phyloP scores from a whole-genome alignment of 2,797 vertebrate genomes.

The Moxostoma hubbsi region DNA sequence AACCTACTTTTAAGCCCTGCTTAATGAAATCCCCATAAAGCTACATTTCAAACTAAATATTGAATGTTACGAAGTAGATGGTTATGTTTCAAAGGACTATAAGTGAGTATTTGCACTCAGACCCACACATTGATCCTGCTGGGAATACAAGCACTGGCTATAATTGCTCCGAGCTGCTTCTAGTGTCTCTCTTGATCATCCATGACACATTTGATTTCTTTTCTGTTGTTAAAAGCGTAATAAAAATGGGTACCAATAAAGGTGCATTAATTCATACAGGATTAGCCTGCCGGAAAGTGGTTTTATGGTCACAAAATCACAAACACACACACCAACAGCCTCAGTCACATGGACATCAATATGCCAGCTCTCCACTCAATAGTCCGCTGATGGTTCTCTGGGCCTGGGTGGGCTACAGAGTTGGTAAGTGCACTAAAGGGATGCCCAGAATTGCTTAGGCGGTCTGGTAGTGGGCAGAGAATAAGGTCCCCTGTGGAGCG shows the following conservation, averaged over 20 bases:
- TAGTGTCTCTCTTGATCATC: slow-evolving; percentile 73
- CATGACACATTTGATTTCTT: slow-evolving; percentile 76
- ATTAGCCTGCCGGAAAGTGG: slow-evolving; percentile 54
- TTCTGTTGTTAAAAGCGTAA: slow-evolving; percentile 77
- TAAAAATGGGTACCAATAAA: slow-evolving; percentile 73
- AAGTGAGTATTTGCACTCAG: slow-evolving; percentile 61
- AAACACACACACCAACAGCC: slow-evolving; percentile 16
- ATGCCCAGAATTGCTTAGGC: slow-evolving; percentile 28
- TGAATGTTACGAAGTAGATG: neutral
- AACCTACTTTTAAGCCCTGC: neutral
- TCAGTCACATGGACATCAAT: slow-evolving; percentile 34
- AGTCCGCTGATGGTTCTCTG: slow-evolving; percentile 26
- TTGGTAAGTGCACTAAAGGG: neutral
- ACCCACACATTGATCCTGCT: slow-evolving; percentile 68
- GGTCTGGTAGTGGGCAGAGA: slow-evolving; percentile 34
- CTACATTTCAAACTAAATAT: neutral
- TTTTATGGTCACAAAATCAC: slow-evolving; percentile 39
- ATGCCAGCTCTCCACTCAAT: slow-evolving; percentile 34
- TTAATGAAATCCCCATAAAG: neutral
- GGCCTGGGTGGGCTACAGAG: slow-evolving; percentile 37
- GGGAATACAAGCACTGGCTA: slow-evolving; percentile 66
- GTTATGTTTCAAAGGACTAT: slow-evolving; percentile 8
- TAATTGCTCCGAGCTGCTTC: slow-evolving; percentile 73
- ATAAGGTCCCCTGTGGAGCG: slow-evolving; percentile 28
- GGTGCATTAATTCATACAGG: slow-evolving; percentile 71